These are phyloP conservation scores for Zapornia atra DNA, from an alignment of 2,113 vertebrate genomes.

Conservation along the genomic window DNA sequence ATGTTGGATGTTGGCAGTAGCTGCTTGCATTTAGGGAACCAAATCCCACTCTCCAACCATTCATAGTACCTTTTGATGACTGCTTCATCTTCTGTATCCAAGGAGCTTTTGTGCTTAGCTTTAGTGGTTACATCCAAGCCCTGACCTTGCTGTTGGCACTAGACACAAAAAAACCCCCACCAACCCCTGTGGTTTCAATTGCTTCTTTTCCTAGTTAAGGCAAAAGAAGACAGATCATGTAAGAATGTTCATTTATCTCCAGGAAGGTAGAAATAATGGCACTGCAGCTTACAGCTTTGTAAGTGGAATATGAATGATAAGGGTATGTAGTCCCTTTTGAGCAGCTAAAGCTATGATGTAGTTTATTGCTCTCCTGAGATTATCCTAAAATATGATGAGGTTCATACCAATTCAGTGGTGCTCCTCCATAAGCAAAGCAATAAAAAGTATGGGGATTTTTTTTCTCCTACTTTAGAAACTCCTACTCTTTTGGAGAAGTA, in stretches of 20 bases:
- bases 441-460: not conserved
- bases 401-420: not conserved
- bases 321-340: not conserved
- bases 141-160: not conserved
- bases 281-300: not conserved
- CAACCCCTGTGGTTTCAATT: not conserved
- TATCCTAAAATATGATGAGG: not conserved
- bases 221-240: not conserved
- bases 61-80: not conserved
- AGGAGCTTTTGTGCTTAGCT: not conserved
- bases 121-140: not conserved
- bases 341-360: not conserved
- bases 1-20: accelerated
- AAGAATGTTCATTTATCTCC: conserved; percentile 36
- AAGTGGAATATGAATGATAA: conserved; percentile 38
- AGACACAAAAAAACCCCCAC: not conserved
- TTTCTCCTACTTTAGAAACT: not conserved
- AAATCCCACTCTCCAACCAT: not conserved
- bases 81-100: not conserved
- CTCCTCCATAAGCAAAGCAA: not conserved
- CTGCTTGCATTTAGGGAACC: not conserved
- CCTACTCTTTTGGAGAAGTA: not conserved
- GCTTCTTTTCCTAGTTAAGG: conserved; percentile 2
- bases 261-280: conserved; percentile 13
- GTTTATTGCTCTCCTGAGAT: conserved; percentile 17